Evolutionary conservation across 30 jellyfish, hydroid and myxozoan species (phyloP).

Genomic region (Aurelia sp.): DNA sequence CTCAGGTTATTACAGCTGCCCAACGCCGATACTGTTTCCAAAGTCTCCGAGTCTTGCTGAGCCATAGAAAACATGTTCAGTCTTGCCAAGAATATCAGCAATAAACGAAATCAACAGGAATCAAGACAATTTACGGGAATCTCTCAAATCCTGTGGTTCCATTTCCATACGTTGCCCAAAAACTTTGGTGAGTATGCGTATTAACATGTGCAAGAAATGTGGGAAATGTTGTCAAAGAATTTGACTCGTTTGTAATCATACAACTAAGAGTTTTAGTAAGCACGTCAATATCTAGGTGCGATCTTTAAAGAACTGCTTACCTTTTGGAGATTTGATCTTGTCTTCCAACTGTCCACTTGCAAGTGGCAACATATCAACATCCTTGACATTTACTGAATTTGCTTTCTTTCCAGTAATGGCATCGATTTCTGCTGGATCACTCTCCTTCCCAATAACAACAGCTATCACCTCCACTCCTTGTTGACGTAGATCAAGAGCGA

Average conservation of each 20-base stretch:
- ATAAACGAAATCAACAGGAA: no score
- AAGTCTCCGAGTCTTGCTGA: no score
- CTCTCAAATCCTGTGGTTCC: no score
- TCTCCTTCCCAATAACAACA: conserved; percentile 72
- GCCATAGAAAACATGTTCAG: no score
- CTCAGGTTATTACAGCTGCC: no score
- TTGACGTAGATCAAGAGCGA: conserved; percentile 46
- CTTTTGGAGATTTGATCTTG: conserved; percentile 25
- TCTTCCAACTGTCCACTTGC: conserved; percentile 53
- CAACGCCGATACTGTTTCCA: no score
- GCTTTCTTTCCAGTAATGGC: conserved; percentile 39
- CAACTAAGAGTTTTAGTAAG: neutral
- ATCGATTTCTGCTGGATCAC: conserved; percentile 43
- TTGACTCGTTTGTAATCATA: neutral
- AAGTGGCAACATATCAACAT: conserved; percentile 7
- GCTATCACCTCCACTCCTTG: conserved; percentile 69
- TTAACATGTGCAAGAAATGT: no score
- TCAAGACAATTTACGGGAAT: no score
- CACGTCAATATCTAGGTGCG: neutral
- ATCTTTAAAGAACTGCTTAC: neutral
- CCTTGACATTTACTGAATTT: conserved; percentile 15
- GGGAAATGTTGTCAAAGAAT: no score
- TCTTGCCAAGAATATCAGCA: no score
- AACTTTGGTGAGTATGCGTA: no score
- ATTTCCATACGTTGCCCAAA: no score